Conservation (phyloP, 2,113 vertebrate genomes). For the Euleptes europaea region DNA sequence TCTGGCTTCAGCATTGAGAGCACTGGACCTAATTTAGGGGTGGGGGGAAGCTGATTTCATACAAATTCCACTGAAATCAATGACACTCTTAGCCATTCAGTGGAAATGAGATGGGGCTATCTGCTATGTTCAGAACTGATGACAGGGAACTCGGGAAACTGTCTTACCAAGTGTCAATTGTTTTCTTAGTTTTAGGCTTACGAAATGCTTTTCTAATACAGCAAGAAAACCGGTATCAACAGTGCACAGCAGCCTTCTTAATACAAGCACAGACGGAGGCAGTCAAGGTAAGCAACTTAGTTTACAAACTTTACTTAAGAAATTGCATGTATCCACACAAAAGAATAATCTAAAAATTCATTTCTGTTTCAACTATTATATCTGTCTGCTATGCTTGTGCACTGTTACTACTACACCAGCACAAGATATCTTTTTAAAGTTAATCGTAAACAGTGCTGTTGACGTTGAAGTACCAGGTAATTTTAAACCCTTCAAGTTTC, state of each 20-base stretch:
- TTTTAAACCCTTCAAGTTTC: too few species aligned
- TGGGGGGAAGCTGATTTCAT: background rate
- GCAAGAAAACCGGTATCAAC: conserved; percentile 88
- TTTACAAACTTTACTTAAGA: background rate
- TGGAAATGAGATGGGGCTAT: background rate
- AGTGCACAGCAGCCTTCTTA: conserved; percentile 86
- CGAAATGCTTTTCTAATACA: conserved; percentile 88
- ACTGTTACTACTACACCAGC: background rate
- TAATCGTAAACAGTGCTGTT: background rate
- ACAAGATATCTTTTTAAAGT: background rate
- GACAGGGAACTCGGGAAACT: background rate
- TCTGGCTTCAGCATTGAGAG: background rate
- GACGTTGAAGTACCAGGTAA: too few species aligned
- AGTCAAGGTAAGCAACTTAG: conserved; percentile 75
- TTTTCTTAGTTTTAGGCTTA: conserved; percentile 78
- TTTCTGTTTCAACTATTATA: background rate
- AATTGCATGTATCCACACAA: background rate
- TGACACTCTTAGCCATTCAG: background rate
- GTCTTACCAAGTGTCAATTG: background rate
- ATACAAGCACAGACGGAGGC: conserved; percentile 85
- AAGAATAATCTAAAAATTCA: background rate
- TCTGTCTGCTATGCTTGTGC: background rate
- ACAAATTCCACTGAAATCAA: background rate
- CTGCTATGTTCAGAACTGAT: background rate
- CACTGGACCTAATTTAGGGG: background rate